Conservation (phyloP, 2,113 vertebrate species). For the Chrysemys picta region DNA sequence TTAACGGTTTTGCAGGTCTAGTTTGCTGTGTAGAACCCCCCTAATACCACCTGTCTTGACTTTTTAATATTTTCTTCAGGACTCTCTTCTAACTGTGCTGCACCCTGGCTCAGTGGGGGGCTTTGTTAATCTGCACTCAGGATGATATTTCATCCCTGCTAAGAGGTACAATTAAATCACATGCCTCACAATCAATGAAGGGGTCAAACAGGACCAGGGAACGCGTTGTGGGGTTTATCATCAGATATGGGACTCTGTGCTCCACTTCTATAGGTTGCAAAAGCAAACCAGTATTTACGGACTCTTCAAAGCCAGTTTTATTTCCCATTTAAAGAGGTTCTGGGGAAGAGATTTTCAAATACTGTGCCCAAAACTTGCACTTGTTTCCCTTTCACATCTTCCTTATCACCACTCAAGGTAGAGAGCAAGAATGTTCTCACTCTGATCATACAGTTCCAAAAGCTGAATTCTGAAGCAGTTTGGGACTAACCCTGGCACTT, state of each 20-base stretch:
- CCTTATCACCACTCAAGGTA: too few relatives aligned
- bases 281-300: neutral
- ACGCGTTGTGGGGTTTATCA: neutral
- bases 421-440: neutral
- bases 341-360: neutral
- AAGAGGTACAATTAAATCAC: slow-evolving; percentile 15
- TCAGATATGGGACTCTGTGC: neutral
- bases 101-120: neutral
- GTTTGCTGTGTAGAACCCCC: neutral
- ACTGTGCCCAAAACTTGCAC: neutral
- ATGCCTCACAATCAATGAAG: accelerated
- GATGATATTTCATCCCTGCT: neutral
- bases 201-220: accelerated
- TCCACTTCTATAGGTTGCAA: neutral
- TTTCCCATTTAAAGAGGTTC: neutral
- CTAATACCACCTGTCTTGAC: slow-evolving; percentile 7
- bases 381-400: neutral
- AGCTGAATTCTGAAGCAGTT: neutral
- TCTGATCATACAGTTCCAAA: accelerated
- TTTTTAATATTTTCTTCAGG: neutral
- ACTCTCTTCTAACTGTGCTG: neutral
- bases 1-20: neutral
- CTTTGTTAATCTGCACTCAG: neutral
- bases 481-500: neutral
- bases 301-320: neutral